Evolutionary conservation across 2,888 invertebrate species (phyloP).

Genomic region (Lottia scabra): DNA sequence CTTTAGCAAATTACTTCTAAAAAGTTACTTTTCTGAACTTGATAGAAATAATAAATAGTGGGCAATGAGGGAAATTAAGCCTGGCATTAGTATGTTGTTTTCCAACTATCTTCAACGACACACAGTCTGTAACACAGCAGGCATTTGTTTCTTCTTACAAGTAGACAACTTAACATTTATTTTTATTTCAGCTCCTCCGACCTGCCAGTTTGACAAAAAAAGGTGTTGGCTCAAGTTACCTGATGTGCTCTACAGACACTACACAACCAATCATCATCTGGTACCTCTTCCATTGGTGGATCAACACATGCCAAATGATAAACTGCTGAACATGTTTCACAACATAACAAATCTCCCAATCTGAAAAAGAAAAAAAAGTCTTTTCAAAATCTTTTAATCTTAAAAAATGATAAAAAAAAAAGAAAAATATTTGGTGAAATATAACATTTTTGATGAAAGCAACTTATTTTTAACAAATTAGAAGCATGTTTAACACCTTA

Average conservation of each 20-base stretch:
- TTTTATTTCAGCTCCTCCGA: neutral
- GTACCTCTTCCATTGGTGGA: conserved; percentile 92
- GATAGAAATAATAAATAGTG: no score
- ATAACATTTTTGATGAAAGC: no score
- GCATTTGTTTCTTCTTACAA: neutral
- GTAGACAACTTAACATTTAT: neutral
- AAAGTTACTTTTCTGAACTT: no score
- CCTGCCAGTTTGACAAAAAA: neutral
- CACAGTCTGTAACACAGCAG: neutral
- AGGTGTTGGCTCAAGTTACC: conserved; percentile 70
- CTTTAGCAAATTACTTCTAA: no score
- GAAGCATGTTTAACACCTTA: no score
- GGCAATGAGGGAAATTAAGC: no score
- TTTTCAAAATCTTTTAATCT: no score
- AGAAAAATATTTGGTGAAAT: no score
- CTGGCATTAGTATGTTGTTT: no score
- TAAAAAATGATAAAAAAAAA: no score
- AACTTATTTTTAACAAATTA: no score
- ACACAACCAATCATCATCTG: conserved; percentile 98
- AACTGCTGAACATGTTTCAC: conserved; percentile 98
- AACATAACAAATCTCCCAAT: conserved; percentile 91
- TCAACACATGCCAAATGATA: conserved; percentile 97
- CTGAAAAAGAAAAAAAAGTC: conserved; percentile 37
- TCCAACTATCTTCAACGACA: no score
- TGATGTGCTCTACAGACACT: conserved; percentile 91